Base-by-base conservation (phyloP, 2,113 vertebrate species). In the Microtus richardsoni region DNA sequence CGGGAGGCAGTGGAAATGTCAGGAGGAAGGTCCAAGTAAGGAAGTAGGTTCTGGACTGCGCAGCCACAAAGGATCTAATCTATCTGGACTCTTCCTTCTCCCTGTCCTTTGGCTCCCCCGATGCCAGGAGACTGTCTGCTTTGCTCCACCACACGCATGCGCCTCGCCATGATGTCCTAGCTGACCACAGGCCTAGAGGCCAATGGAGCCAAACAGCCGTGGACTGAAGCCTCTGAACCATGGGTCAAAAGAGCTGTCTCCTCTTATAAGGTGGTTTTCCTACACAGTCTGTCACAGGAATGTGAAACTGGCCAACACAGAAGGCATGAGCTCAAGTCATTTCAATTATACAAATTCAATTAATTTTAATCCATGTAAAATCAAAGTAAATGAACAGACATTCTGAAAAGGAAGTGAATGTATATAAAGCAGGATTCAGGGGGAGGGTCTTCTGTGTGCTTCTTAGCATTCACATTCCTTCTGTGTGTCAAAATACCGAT, bases 301-400 rank as follows among this genome's bases (percentile, higher is more conserved):
- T 36, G n/a, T 54, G 54, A 47, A 66, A 28, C 41, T 87, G 47
- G 47, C 22, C 85, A 77, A 24, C 36, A 89, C 54, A 64, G 83
- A 58, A 39, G 39, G 24, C 36, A 83, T 19, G 79, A 16, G 16
- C 28, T 88, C 73, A 83, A 90, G 68, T 68, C 17, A 64, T 64
- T 62, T 64, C 30, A 84, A 64, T 44, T 9, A 19, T 30, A 64
- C 9, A 84, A 64, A 44, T 19, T 44, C 39, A 64, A 6, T 74
- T 74, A 86, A 86, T 79, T 95, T 89, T 84, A 93, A 97, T n/a
- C 91, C 49, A 89, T 36, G 22, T 70, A 80, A 89, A 88, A 91
- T 87, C 54, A 94, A 96, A 85, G 58, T 64, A 70, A 94, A 12
- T 64, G 70, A 91, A 89, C 11, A 28, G 60, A 92, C 41, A 14